Evolutionary conservation across 1,140 invertebrate genomes (phyloP), one percentile per base, ranked within the genome.

Genomic region (Zaprionus davidi): DNA sequence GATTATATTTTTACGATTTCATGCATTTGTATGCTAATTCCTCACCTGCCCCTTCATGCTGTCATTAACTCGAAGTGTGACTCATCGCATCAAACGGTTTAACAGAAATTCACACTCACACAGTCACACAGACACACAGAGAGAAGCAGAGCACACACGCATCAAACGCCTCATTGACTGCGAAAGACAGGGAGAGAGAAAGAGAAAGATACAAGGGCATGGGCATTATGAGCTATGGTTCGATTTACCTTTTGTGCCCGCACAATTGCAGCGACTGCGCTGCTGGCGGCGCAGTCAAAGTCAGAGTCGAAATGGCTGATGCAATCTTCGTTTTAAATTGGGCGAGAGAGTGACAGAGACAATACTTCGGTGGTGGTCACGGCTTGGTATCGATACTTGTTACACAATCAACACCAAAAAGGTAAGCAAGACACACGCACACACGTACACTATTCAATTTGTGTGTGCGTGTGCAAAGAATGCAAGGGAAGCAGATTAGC

Each of bases 261-360:
- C 71, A 57, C 57, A 57, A 53, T 51, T 69, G 73, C 69, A 77
- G 53, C 73, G 75, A 79, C 76, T 44, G 69, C 82, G 71, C 38
- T 66, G 44, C 41, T n/a, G 62, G 12, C 63, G 56, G 15, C 28
- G 13, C 41, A 46, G 41, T 46, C 7, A 4, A 51, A 36, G 34
- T 28, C 22, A 57, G 68, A 71, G 63, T 64, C 57, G 73, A 70
- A 84, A 81, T 87, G 83, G 83, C 83, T 87, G 83, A 87, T 87
- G 83, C 84, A 87, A 87, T 87, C 70, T 53, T 20, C 53, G 53
- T 55, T 49, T 17, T 56, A 56, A 87, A 83, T 87, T 87, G 74
- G 80, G 83, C 66, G 84, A 86, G 84, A 80, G 84, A 68, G 72
- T 71, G 53, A 22, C 72, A 24, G 31, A 58, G 60, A 51, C 72